Evolutionary conservation across 2,113 vertebrate species (phyloP), one percentile per base, ranked within the genome.

Genomic region (Leptosomus discolor): DNA sequence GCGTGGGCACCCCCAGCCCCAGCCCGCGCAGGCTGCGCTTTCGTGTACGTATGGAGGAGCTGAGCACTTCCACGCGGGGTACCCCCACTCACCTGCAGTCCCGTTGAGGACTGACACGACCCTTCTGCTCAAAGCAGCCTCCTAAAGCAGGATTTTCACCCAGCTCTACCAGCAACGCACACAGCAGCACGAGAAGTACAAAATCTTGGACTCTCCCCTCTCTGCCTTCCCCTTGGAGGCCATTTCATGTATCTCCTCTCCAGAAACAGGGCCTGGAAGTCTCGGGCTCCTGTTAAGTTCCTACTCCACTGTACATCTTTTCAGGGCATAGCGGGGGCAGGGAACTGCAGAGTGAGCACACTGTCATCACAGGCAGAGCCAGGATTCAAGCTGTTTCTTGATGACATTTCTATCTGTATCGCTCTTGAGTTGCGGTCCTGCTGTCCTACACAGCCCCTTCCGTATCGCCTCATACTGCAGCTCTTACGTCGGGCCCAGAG

Each of bases 21-120:
- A 13, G 56, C 63, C 63, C 45, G 39, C 5, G 1, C 54, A 26
- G 26, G 50, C 76, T 50, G 50, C 3, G 7, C 27, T 8, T 11
- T 4, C 36, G 4, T 1, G 6, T 5, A 1, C 0, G 4, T 1
- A 16, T 1, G 4, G 68, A 71, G 30, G 23, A 39, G 7, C 12
- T 1, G 11, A 75, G 68, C 5, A 21, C 17, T 32, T n/a, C 11
- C 24, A 22, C 1, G 1, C 4, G 6, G 37, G 15, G 34, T 32
- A 45, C 24, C 9, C 34, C 19, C 39, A 2, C 17, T 24, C 27
- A 1, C 5, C 19, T 27, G 41, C 57, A 13, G 17, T 2, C 15
- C 51, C 30, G 15, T 4, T 14, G 2, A 54, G n/a, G 32, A 18
- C 8, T 23, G 15, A 23, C 43, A 5, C 2, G 30, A 29, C 45